Evolutionary conservation across 2,797 vertebrate species (phyloP).

Genomic region (Anniella stebbinsi): DNA sequence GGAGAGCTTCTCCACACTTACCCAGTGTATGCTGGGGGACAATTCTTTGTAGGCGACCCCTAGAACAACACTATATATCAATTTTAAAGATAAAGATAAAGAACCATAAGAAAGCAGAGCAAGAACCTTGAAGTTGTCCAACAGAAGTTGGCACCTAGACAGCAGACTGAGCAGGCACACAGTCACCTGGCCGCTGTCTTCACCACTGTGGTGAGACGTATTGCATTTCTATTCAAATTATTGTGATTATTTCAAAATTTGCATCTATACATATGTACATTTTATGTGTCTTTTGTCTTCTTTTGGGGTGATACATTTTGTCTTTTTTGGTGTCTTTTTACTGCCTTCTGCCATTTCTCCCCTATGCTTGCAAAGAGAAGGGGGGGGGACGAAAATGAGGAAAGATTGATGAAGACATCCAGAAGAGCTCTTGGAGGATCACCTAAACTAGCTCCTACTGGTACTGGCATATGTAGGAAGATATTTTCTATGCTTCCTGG

Average conservation of each 20-base stretch:
- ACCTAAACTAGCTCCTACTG: neutral
- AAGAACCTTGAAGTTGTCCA: neutral
- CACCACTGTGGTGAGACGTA: too few species aligned
- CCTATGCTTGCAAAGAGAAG: neutral
- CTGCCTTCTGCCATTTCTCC: neutral
- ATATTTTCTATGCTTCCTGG: neutral
- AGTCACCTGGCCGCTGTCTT: too few species aligned
- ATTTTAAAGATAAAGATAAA: too few species aligned
- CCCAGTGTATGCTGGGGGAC: neutral
- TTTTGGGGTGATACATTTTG: neutral
- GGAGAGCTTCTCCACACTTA: too few species aligned
- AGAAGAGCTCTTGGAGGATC: neutral
- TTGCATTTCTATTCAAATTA: too few species aligned
- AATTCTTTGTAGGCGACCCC: neutral
- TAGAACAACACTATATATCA: neutral
- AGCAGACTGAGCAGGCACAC: too few species aligned
- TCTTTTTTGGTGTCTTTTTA: neutral
- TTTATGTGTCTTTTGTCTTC: neutral
- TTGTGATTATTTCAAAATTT: too few species aligned
- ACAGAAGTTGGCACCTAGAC: too few species aligned
- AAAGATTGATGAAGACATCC: too few species aligned
- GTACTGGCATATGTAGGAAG: neutral
- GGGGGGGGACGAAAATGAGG: neutral
- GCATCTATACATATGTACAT: too few species aligned
- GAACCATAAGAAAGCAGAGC: neutral